phyloP scores from a whole-genome alignment of 2,797 vertebrate species.

The Tragelaphus oryx region DNA sequence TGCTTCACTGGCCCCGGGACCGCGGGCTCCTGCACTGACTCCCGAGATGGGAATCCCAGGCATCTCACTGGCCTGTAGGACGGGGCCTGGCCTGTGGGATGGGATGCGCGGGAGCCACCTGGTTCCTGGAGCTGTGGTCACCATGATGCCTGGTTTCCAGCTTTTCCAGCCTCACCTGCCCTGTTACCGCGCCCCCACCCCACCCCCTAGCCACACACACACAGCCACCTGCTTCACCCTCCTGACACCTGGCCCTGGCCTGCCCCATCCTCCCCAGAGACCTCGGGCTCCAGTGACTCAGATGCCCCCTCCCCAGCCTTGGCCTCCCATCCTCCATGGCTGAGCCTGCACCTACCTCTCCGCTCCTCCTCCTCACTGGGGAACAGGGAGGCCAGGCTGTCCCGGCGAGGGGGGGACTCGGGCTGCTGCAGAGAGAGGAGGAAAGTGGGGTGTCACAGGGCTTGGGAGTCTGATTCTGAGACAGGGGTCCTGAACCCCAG shows the following conservation, averaged over 20 bases:
- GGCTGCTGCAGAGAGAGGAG: slow-evolving; percentile 76
- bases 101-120: fast-evolving
- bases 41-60: too few species aligned
- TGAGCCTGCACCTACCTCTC: slow-evolving; percentile 76
- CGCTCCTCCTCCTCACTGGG: slow-evolving; percentile 86
- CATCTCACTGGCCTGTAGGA: not conserved
- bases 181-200: fast-evolving
- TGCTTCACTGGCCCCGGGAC: not conserved
- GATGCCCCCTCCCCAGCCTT: too few species aligned
- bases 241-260: not conserved
- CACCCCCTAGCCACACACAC: not conserved
- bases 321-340: fast-evolving
- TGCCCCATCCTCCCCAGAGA: not conserved
- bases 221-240: not conserved
- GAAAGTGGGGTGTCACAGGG: not conserved
- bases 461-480: not conserved
- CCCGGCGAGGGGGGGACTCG: slow-evolving; percentile 75
- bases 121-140: fast-evolving
- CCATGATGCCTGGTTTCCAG: too few species aligned
- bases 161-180: not conserved
- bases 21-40: fast-evolving
- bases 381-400: slow-evolving; percentile 87
- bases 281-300: fast-evolving
- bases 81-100: not conserved
- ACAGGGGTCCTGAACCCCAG: fast-evolving